A percentile compares a stretch with the other conserved stretches of the same genome.
These are phyloP conservation scores for Xanthia icteritia DNA, from an alignment of 2,888 invertebrate genomes.

Conservation along the genomic window DNA sequence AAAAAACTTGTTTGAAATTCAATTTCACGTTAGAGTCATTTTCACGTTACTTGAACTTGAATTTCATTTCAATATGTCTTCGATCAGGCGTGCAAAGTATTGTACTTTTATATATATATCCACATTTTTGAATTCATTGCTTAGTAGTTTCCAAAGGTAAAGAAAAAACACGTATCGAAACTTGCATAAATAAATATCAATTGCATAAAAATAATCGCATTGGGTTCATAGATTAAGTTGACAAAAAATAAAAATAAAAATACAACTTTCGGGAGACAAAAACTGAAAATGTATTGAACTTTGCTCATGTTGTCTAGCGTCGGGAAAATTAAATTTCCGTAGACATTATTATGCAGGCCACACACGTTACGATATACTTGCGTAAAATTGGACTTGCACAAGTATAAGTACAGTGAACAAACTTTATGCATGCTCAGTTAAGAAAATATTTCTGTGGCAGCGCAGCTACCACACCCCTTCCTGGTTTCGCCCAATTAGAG, in stretches of 20 bases:
- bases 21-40: slow-evolving; percentile 21
- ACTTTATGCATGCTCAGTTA: too few species aligned
- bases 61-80: slow-evolving; percentile 44
- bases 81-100: slow-evolving; percentile 8
- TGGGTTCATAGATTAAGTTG: neutral
- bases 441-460: too few species aligned
- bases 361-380: too few species aligned
- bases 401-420: too few species aligned
- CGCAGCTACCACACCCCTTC: too few species aligned
- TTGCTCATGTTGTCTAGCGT: neutral
- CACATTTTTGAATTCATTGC: slow-evolving; percentile 27
- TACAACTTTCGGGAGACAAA: neutral
- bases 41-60: slow-evolving; percentile 16
- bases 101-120: slow-evolving; percentile 30
- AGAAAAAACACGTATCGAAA: neutral
- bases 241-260: slow-evolving; percentile 6
- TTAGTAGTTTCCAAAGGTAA: slow-evolving; percentile 5
- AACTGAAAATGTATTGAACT: neutral
- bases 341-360: neutral
- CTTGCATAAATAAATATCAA: slow-evolving; percentile 38
- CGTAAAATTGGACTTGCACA: too few species aligned
- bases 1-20: slow-evolving; percentile 12
- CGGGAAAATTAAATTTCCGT: neutral
- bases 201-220: slow-evolving; percentile 8
- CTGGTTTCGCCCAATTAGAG: too few species aligned